phyloP scores from a whole-genome alignment of 2,797 vertebrate species.

The Huso huso region DNA sequence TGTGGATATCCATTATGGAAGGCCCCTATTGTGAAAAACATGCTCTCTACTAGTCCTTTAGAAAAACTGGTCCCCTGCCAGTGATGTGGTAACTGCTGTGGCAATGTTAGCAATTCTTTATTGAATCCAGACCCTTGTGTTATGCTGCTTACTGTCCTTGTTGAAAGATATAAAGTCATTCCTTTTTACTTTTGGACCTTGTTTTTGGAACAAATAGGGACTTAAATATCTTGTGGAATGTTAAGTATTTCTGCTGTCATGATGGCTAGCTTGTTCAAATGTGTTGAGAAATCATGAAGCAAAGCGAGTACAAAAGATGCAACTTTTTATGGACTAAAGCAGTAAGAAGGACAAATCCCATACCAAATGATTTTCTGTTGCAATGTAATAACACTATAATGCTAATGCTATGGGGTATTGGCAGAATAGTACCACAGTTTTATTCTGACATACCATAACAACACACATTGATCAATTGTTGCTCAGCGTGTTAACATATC shows the following conservation, averaged over 20 bases:
- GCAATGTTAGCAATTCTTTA: constrained; percentile 19
- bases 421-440: too few relatives aligned
- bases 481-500: too few relatives aligned
- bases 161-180: neutral
- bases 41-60: neutral
- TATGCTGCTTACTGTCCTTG: constrained; percentile 9
- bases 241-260: constrained; percentile 3
- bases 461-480: too few relatives aligned
- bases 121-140: constrained; percentile 25
- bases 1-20: neutral
- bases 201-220: neutral
- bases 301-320: constrained; percentile 4
- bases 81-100: neutral
- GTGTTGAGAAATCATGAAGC: neutral
- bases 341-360: neutral
- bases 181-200: constrained; percentile 7
- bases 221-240: neutral
- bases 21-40: neutral
- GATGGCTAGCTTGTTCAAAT: constrained; percentile 3
- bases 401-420: too few relatives aligned
- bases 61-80: constrained; percentile 1
- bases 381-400: too few relatives aligned
- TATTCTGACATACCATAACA: too few relatives aligned
- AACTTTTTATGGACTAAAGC: neutral
- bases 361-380: too few relatives aligned